A percentile compares a stretch with the other conserved stretches of the same genome.
These are phyloP conservation scores for Hyperoplus immaculatus DNA, from an alignment of 2,797 vertebrate species.

Conservation along the genomic window DNA sequence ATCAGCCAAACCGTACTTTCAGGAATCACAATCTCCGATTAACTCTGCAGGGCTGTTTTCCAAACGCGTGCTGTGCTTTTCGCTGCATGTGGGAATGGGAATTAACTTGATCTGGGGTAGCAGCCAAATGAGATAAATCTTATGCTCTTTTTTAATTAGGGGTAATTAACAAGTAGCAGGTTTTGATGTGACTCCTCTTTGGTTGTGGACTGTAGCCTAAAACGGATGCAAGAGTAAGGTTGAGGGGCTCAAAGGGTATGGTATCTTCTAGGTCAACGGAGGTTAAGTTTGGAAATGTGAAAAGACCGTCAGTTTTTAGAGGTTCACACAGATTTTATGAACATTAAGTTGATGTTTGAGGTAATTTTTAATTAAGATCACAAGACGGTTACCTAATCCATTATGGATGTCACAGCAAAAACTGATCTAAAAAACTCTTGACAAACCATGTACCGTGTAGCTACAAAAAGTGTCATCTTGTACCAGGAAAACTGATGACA, in stretches of 20 bases:
- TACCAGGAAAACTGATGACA: constrained; percentile 45
- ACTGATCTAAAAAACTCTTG: constrained; percentile 10
- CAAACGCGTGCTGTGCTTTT: constrained; percentile 50
- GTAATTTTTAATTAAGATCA: constrained; percentile 13
- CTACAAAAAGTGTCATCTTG: not conserved
- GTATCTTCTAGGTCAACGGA: not conserved
- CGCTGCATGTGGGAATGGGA: constrained; percentile 39
- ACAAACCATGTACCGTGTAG: not conserved
- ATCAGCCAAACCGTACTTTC: constrained; percentile 37
- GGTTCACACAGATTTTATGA: not conserved
- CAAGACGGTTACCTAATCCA: not conserved
- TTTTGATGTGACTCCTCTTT: constrained; percentile 2
- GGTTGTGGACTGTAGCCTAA: constrained; percentile 5
- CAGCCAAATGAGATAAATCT: constrained; percentile 31
- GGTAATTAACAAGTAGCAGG: constrained; percentile 14
- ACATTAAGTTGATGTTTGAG: not conserved
- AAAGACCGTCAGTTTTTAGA: not conserved
- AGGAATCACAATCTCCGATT: constrained; percentile 50
- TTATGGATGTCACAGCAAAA: constrained; percentile 1
- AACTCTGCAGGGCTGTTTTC: constrained; percentile 41
- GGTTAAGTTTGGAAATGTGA: constrained; percentile 7
- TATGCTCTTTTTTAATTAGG: constrained; percentile 46
- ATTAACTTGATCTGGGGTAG: constrained; percentile 35
- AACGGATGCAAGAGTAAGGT: not conserved
- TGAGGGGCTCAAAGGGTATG: not conserved